Percentiles rank a stretch among this genome's conserved stretches.
phyloP scores from a whole-genome alignment of 2,113 vertebrate species.

The Silurus meridionalis region DNA sequence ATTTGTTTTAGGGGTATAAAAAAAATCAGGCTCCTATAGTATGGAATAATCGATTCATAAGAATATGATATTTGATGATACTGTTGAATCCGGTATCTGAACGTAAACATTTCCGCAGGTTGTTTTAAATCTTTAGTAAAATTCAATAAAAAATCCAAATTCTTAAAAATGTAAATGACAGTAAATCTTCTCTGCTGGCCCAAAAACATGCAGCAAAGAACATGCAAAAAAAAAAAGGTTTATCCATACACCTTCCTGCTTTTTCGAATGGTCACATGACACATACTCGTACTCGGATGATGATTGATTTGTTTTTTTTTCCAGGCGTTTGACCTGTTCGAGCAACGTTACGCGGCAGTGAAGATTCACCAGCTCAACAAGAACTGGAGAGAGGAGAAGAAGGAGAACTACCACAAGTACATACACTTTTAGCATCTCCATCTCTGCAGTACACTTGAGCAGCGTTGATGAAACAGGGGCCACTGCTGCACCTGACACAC shows the following conservation, averaged over 20 bases:
- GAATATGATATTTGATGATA: too few species aligned
- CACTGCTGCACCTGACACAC: neutral
- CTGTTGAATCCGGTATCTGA: too few species aligned
- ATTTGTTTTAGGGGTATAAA: too few species aligned
- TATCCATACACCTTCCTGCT: neutral
- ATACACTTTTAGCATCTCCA: conserved; percentile 20
- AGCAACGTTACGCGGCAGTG: conserved; percentile 97
- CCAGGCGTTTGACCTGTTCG: conserved; percentile 98
- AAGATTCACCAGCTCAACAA: conserved; percentile 99
- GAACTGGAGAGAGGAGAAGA: conserved; percentile 99
- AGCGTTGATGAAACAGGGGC: neutral
- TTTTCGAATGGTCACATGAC: neutral
- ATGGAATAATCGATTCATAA: too few species aligned
- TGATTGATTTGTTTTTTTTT: neutral
- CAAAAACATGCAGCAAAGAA: too few species aligned
- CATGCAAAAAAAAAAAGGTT: too few species aligned
- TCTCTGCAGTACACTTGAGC: neutral
- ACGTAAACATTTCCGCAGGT: too few species aligned
- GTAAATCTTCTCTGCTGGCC: too few species aligned
- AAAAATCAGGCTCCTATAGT: too few species aligned
- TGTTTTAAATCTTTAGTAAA: too few species aligned
- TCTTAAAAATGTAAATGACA: too few species aligned
- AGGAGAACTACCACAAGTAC: conserved; percentile 99
- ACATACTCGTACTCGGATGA: neutral
- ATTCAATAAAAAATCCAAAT: too few species aligned